Base-by-base conservation (phyloP, 2,797 vertebrate species). In the Todus mexicanus region DNA sequence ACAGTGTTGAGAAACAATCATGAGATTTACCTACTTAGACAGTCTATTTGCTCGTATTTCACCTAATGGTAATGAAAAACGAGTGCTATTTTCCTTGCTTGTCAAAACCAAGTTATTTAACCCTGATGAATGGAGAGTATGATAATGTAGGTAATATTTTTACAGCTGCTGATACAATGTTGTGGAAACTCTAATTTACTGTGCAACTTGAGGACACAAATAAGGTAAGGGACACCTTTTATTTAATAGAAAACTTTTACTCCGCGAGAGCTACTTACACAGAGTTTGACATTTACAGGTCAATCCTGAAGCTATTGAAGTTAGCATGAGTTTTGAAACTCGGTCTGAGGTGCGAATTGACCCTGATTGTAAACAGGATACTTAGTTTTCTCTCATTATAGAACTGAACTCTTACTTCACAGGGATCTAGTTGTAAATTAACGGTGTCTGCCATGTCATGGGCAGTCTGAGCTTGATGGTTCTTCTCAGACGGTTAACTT, bases 51-150 rank as follows among this genome's bases (percentile, higher is more conserved):
- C 70, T 86, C 6, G 1, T 69, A 50, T 88, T 95, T 93, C 59
- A 78, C 83, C 38, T 72, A 86, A 90, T 31, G n/a, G 63, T 84
- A 88, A 90, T 94, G 93, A 95, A 91, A 92, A 92, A 94, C 72
- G 85, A 90, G 17, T 65, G 61, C 42, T 90, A 8, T 92, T 95
- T 84, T 90, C 87, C 59, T 75, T 81, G 43, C 83, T 61, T 96
- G 93, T 93, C 92, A 91, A 89, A 68, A 59, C 2, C 15, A 9
- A 40, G 83, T 72, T 87, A 26, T 61, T 90, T 92, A 94, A 81
- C 73, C 53, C 65, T 81, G 85, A 84, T 51, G 88, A 94, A 84
- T 65, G 19, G 65, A 6, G 15, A 59, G 65, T 47, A 65, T 78
- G 50, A 78, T 69, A 40, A 69, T 3, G 1, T 8, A 35, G 47